Conservation (phyloP, 2,888 invertebrate genomes). For the Caenorhabditis macrosperma region DNA sequence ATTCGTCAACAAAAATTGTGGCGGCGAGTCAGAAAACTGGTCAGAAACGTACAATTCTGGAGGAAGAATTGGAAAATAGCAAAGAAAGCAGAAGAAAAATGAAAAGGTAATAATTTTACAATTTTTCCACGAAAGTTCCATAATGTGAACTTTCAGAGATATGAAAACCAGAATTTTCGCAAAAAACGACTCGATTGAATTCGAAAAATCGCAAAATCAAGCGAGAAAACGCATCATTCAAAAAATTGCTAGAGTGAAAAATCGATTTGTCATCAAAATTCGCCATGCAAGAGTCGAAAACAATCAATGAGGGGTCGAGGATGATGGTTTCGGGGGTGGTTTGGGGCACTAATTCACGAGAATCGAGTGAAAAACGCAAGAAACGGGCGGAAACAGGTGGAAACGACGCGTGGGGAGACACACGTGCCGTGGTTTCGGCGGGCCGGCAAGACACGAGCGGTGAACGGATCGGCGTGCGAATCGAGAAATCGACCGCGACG, state of each 20-base stretch:
- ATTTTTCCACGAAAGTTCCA: not conserved
- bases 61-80: not conserved
- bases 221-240: not conserved
- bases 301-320: not conserved
- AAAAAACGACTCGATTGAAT: not conserved
- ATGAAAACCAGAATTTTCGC: not conserved
- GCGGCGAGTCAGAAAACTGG: not conserved
- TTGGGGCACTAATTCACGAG: not conserved
- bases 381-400: not conserved
- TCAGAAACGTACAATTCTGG: too few relatives aligned
- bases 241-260: not conserved
- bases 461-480: slow-evolving; percentile 3
- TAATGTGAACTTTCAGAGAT: too few relatives aligned
- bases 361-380: not conserved
- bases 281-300: not conserved
- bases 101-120: not conserved
- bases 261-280: slow-evolving; percentile 42
- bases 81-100: not conserved
- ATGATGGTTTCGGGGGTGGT: not conserved
- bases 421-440: not conserved
- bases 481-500: slow-evolving; percentile 33
- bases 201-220: not conserved
- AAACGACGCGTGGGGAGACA: slow-evolving; percentile 26
- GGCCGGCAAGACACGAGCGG: not conserved
- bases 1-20: not conserved